phyloP scores from a whole-genome alignment of 2,888 invertebrate genomes.

The Criorhina ranunculi region DNA sequence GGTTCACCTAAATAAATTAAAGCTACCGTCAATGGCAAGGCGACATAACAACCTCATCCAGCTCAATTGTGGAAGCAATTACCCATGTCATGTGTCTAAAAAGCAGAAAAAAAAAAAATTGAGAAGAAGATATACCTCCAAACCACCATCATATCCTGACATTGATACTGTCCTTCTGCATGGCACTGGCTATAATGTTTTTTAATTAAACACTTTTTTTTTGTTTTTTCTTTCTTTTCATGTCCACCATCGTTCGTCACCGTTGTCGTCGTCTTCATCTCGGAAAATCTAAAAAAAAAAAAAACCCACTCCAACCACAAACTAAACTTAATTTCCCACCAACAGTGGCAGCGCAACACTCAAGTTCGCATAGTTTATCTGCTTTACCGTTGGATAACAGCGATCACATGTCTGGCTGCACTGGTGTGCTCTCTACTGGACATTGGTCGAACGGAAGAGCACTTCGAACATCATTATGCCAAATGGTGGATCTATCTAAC shows the following conservation, averaged over 20 bases:
- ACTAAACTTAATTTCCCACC: constrained; percentile 18
- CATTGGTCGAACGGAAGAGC: constrained; percentile 84
- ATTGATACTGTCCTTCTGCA: constrained; percentile 24
- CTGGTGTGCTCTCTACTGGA: constrained; percentile 84
- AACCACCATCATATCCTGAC: background rate
- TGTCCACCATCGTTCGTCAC: constrained; percentile 20
- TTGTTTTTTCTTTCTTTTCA: constrained; percentile 34
- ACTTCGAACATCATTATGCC: constrained; percentile 84
- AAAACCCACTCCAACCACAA: constrained; percentile 11
- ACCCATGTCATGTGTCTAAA: constrained; percentile 52
- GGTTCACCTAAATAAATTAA: constrained; percentile 35
- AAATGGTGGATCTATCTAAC: constrained; percentile 85
- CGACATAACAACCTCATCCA: constrained; percentile 37
- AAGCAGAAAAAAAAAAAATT: constrained; percentile 5
- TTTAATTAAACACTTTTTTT: constrained; percentile 62
- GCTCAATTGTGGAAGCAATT: constrained; percentile 46
- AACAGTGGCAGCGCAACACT: constrained; percentile 84
- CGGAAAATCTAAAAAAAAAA: constrained; percentile 3
- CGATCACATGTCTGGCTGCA: constrained; percentile 84
- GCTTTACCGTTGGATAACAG: constrained; percentile 84
- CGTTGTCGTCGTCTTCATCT: constrained; percentile 17
- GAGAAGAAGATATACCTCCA: background rate
- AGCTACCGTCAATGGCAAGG: constrained; percentile 32
- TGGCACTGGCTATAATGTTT: constrained; percentile 6
- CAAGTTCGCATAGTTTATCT: constrained; percentile 85